Base-by-base conservation (phyloP, 1,140 invertebrate species). In the Adoxophyes honmai region DNA sequence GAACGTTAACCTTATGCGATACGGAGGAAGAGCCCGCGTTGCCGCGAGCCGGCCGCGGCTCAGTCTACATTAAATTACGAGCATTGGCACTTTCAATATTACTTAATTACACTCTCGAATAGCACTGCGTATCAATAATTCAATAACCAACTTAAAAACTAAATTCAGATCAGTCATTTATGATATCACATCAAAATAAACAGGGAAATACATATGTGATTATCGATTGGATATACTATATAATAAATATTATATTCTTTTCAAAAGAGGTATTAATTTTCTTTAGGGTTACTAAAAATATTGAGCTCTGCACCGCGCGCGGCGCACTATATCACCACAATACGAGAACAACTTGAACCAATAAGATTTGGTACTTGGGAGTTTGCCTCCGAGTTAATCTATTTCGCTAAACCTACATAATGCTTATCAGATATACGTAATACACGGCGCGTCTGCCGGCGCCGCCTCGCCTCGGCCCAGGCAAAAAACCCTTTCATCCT, bases 151-250 rank as follows among this genome's bases (percentile, higher is more conserved):
- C 89, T 89, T 90, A 90, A 88, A 89, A 90, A 89, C 89, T 90
- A 89, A 90, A 89, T 89, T 88, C 89, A 90, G 89, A 90, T 90
- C 89, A 90, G 89, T 90, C 89, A 86, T 89, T 87, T 89, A 89
- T 89, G 89, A 89, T 90, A 90, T 90, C 89, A 90, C 89, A 90
- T 90, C 86, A 88, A 90, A 89, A 89, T 88, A 86, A 90, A 89
- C 81, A 83, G 86, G 88, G 85, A 86, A 88, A 88, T 88, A 89
- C 81, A 88, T 85, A 78, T 85, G 78, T 85, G 82, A 86, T 87
- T 73, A 85, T 79, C 70, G 78, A 78, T 84, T 81, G 82, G 75
- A 84, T 83, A 87, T 86, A 86, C 67, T 78, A 80, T 84, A 75
- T 72, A 74, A 84, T 84, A 83, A 73, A 85, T 84, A 82, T 79